These are phyloP conservation scores for Mesopsocus fuscifrons DNA, from an alignment of 2,888 invertebrate species.

Conservation along the genomic window DNA sequence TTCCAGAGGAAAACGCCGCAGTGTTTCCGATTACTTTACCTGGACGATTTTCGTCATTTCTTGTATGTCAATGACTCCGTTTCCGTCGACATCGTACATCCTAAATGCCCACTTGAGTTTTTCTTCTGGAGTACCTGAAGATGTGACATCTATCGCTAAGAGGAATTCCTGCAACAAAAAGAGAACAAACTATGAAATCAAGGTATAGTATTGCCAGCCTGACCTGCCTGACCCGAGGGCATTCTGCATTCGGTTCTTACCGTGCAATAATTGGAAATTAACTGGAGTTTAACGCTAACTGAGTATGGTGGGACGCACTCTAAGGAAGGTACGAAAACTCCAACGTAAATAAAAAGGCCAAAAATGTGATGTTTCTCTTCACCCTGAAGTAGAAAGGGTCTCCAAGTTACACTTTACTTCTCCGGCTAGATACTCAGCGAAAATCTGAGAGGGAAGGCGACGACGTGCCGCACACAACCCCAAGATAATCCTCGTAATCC, in stretches of 20 bases:
- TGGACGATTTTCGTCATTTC: slow-evolving; percentile 99
- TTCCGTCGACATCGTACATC: slow-evolving; percentile 97
- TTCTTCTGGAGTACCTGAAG: slow-evolving; percentile 92
- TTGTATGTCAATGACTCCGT: slow-evolving; percentile 93
- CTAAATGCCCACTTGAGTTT: slow-evolving; percentile 98
- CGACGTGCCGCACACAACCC: too few species aligned
- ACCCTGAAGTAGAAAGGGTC: too few species aligned
- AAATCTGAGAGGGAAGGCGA: too few species aligned
- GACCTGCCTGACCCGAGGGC: background rate
- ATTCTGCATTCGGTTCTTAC: too few species aligned
- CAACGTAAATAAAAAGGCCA: background rate
- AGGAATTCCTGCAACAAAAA: slow-evolving; percentile 70
- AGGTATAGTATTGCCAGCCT: slow-evolving; percentile 9
- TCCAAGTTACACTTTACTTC: too few species aligned
- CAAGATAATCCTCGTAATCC: too few species aligned
- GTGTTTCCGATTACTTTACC: slow-evolving; percentile 44
- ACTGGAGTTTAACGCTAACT: too few species aligned
- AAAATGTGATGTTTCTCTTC: background rate
- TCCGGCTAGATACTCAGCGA: too few species aligned
- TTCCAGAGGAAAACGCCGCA: too few species aligned
- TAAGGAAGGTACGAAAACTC: too few species aligned
- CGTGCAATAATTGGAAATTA: too few species aligned
- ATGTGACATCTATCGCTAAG: slow-evolving; percentile 93
- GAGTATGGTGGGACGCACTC: too few species aligned
- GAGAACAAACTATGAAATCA: slow-evolving; percentile 11